Conservation (phyloP, 2,888 invertebrate species). For the Caenorhabditis panamensis region DNA sequence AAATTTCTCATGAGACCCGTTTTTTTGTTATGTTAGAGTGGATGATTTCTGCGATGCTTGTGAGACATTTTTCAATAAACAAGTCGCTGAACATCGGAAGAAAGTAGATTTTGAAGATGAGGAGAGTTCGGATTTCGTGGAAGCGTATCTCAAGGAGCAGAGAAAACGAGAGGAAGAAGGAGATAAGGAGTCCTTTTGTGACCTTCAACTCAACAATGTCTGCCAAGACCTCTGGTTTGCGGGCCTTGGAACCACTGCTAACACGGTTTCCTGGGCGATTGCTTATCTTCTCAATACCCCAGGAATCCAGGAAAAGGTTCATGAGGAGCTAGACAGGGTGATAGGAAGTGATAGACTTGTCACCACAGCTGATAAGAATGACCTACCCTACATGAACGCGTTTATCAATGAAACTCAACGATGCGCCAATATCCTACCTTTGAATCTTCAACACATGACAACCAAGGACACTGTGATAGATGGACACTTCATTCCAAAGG, state of each 20-base stretch:
- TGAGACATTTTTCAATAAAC: slow-evolving; percentile 55
- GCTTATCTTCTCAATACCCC: slow-evolving; percentile 61
- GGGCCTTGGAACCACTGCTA: slow-evolving; percentile 67
- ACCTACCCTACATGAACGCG: slow-evolving; percentile 62
- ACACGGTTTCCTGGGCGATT: slow-evolving; percentile 64
- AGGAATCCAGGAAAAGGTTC: slow-evolving; percentile 60
- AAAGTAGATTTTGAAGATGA: slow-evolving; percentile 43
- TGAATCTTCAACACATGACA: slow-evolving; percentile 55
- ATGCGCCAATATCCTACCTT: slow-evolving; percentile 60
- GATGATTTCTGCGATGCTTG: slow-evolving; percentile 23
- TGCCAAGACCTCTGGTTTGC: slow-evolving; percentile 67
- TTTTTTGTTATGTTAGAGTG: too few species aligned
- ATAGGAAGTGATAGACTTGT: slow-evolving; percentile 63
- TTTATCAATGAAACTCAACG: slow-evolving; percentile 66
- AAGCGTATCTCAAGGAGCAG: slow-evolving; percentile 63
- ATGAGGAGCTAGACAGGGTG: slow-evolving; percentile 64
- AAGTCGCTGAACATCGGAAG: slow-evolving; percentile 58
- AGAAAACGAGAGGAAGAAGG: slow-evolving; percentile 48
- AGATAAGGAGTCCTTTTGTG: slow-evolving; percentile 47
- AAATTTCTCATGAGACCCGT: too few species aligned
- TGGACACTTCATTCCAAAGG: slow-evolving; percentile 47
- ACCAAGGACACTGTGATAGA: slow-evolving; percentile 44
- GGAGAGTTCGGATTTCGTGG: slow-evolving; percentile 58
- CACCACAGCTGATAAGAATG: slow-evolving; percentile 66
- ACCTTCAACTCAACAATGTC: slow-evolving; percentile 54